Evolutionary conservation across 2,797 vertebrate species (phyloP).

Genomic region (Nothura maculosa): DNA sequence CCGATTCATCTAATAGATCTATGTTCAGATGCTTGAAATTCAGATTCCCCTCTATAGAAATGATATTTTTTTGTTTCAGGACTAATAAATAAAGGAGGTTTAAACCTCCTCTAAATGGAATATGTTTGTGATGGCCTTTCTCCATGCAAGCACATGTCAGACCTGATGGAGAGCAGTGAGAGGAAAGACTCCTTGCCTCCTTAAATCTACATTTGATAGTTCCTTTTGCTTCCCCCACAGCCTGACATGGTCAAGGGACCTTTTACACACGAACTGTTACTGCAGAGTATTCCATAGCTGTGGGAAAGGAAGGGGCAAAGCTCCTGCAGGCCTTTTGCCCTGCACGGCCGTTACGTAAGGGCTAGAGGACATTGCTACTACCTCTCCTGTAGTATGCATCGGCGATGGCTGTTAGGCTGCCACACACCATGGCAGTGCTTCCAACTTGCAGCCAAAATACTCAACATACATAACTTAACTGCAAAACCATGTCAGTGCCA

Average conservation of each 20-base stretch:
- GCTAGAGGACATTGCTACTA: neutral
- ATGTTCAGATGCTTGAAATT: neutral
- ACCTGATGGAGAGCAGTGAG: neutral
- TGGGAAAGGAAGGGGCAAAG: neutral
- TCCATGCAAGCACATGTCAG: neutral
- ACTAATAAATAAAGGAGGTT: neutral
- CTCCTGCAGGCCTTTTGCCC: neutral
- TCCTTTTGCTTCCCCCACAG: neutral
- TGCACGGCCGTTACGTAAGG: neutral
- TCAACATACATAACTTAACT: neutral
- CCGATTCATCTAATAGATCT: neutral
- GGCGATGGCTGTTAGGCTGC: neutral
- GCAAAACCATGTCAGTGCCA: neutral
- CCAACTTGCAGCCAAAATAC: neutral
- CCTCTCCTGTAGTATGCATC: neutral
- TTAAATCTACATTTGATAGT: neutral
- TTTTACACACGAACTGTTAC: neutral
- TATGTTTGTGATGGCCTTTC: neutral
- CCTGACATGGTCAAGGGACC: neutral
- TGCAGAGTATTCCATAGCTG: neutral
- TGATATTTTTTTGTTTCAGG: neutral
- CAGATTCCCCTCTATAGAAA: neutral
- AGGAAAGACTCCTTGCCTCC: accelerated
- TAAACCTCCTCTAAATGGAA: neutral
- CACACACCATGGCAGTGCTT: neutral